Base-by-base conservation (phyloP, 2,113 vertebrate genomes). In the Odocoileus hemionus region DNA sequence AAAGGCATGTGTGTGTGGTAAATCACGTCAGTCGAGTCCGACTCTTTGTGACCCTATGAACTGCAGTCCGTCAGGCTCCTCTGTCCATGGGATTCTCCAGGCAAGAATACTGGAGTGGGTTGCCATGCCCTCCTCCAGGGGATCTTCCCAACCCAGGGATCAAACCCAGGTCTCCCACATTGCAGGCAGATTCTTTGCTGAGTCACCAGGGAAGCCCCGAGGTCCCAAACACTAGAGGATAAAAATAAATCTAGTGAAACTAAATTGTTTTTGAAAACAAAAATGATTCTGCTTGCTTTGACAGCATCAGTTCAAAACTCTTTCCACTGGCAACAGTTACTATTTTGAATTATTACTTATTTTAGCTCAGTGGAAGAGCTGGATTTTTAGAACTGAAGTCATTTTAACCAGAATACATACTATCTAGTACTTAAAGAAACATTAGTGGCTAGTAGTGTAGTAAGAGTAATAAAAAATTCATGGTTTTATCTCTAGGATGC, bases 211-310 rank as follows among this genome's bases (percentile, higher is more conserved):
- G 70, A 76, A 76, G 70, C 39, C 21, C 36, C 15, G 15, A 93
- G 36, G 57, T 58, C 67, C 26, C 54, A 47, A 94, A 76, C 36
- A 33, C 74, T 86, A 36, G 67, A 92, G 74, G 94, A 47, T 13
- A 84, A 97, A 92, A 94, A 76, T 79, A 94, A 94, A 86, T 70
- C 76, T 33, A 39, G 47, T 39, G 67, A 89, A 82, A 89, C 70
- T 36, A 76, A 93, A 45, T 54, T 82, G 82, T 93, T 39, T 47
- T 33, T 23, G 47, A 67, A 94, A 67, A 80, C 43, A 96, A 74
- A 87, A 86, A 93, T 57, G 86, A 64, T 16, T 82, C 64, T 78
- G 23, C 39, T 88, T 67, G 78, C 96, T 70, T 90, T 89, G 5
- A 74, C 0, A 13, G 17, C 58, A 74, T 67, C 74, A 67, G 84